Evolutionary conservation across 2,888 invertebrate species (phyloP).

Genomic region (Plebejus anna): DNA sequence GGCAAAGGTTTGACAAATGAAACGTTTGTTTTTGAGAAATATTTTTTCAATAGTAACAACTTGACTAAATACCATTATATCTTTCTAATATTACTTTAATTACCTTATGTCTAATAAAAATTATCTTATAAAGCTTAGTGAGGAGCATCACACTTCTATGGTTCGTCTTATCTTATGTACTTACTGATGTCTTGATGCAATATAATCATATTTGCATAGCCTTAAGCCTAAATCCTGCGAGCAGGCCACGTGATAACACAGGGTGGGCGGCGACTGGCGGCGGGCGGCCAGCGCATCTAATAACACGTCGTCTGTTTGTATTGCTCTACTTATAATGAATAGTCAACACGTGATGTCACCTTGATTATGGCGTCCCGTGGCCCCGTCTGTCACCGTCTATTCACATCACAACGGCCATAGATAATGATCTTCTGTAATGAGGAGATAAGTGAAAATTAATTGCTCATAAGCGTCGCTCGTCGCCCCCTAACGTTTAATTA

Average conservation of each 20-base stretch:
- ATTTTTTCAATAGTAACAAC: too few relatives aligned
- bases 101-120: too few relatives aligned
- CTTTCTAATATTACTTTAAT: too few relatives aligned
- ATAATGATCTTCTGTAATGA: slow-evolving; percentile 43
- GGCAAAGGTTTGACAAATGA: neutral
- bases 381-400: slow-evolving; percentile 39
- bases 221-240: slow-evolving; percentile 3
- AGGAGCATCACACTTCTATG: neutral
- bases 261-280: neutral
- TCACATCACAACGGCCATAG: slow-evolving; percentile 33
- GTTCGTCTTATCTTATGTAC: neutral
- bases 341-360: slow-evolving; percentile 62
- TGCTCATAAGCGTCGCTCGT: slow-evolving; percentile 39
- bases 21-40: too few relatives aligned
- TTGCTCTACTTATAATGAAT: slow-evolving; percentile 73
- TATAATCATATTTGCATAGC: slow-evolving; percentile 21
- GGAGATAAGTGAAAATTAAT: slow-evolving; percentile 54
- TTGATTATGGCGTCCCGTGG: slow-evolving; percentile 57
- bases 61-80: too few relatives aligned
- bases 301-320: slow-evolving; percentile 66
- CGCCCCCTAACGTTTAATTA: slow-evolving; percentile 21
- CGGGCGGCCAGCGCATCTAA: slow-evolving; percentile 51
- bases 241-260: slow-evolving; percentile 5
- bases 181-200: neutral
- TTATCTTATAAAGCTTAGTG: neutral